Percentiles rank a stretch among this genome's conserved stretches.
phyloP scores from a whole-genome alignment of 2,113 vertebrate genomes.

The Vidua macroura region DNA sequence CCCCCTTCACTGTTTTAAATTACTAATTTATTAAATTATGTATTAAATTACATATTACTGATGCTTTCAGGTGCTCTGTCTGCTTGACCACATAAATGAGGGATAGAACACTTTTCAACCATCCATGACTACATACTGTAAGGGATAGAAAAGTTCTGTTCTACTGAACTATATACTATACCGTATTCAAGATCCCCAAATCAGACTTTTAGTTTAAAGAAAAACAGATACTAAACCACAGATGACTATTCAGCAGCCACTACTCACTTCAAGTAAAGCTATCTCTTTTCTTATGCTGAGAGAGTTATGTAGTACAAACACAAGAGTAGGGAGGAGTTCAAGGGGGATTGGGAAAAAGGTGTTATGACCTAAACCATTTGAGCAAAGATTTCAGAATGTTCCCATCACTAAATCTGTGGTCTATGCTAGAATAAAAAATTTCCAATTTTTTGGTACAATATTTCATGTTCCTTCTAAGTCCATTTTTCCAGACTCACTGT shows the following conservation, averaged over 20 bases:
- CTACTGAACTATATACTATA: conserved; percentile 6
- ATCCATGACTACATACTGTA: not conserved
- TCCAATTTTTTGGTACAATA: not conserved
- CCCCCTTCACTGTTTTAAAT: not conserved
- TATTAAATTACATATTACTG: not conserved
- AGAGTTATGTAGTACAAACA: not conserved
- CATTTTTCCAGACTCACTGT: not conserved
- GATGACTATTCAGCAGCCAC: conserved; percentile 44
- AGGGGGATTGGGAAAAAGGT: not conserved
- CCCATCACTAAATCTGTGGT: not conserved
- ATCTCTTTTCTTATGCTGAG: not conserved
- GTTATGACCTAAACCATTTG: not conserved
- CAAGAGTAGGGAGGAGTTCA: not conserved
- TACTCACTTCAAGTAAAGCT: not conserved
- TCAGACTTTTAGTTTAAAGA: conserved; percentile 31
- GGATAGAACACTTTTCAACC: not conserved
- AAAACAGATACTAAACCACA: conserved; percentile 22
- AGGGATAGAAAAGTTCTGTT: conserved; percentile 45
- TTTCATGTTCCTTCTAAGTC: not conserved
- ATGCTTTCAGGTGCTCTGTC: not conserved
- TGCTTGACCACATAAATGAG: not conserved
- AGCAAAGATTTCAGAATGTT: not conserved
- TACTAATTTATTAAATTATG: too few relatives aligned
- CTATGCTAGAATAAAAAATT: not conserved
- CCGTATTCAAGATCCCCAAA: conserved; percentile 37